These are phyloP conservation scores for Brachionus manjavacas DNA, from an alignment of 1,140 invertebrate species.

Conservation along the genomic window DNA sequence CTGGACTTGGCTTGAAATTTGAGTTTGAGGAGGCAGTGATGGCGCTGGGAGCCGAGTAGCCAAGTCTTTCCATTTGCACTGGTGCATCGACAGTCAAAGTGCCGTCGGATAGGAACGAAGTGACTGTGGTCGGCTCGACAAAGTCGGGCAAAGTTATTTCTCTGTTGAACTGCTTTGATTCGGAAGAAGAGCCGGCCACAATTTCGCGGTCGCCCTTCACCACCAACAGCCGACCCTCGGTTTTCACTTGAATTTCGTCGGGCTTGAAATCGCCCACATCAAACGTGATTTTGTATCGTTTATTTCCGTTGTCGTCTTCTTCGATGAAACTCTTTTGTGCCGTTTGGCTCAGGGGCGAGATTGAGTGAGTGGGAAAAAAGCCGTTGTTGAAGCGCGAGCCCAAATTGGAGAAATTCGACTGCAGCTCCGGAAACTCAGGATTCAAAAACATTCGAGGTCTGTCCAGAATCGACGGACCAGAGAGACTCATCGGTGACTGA, in stretches of 20 bases:
- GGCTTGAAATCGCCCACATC: conserved; percentile 39
- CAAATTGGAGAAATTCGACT: neutral
- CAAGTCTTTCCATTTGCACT: neutral
- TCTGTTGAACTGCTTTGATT: conserved; percentile 42
- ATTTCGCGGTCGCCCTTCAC: conserved; percentile 36
- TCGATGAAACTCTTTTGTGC: conserved; percentile 42
- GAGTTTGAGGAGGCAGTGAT: neutral
- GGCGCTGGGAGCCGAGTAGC: neutral
- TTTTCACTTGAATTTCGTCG: conserved; percentile 34
- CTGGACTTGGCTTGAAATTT: neutral
- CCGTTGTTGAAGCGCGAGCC: neutral
- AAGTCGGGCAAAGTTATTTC: conserved; percentile 42
- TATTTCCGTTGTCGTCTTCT: conserved; percentile 41
- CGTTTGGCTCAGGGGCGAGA: neutral
- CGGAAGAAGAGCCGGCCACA: neutral
- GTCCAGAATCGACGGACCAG: neutral
- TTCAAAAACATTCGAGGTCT: conserved; percentile 31
- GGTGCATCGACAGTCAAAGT: conserved; percentile 35
- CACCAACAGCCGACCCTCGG: neutral
- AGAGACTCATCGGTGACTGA: neutral
- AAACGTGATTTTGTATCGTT: conserved; percentile 39
- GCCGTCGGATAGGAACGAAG: conserved; percentile 32
- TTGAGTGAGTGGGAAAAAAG: neutral
- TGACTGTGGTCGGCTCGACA: conserved; percentile 8
- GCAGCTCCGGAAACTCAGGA: conserved; percentile 42